Percentiles rank a stretch among this genome's conserved stretches.
These are phyloP conservation scores for Cynocephalus volans DNA, from an alignment of 2,113 vertebrate genomes.

Conservation along the genomic window DNA sequence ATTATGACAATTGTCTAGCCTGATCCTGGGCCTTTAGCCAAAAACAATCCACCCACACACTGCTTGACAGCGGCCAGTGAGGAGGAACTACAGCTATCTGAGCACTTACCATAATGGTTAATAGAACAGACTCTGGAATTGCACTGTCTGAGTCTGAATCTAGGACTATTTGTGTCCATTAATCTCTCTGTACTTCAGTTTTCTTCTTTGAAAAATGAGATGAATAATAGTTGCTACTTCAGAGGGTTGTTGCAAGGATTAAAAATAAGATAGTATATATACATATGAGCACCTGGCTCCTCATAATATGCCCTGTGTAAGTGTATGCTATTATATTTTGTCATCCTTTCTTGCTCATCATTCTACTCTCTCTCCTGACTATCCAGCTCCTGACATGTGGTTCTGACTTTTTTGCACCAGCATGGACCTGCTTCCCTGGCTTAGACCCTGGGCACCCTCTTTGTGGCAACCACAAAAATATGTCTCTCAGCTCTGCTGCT, in stretches of 20 bases:
- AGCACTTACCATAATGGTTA: not conserved
- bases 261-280: not conserved
- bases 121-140: not conserved
- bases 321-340: not conserved
- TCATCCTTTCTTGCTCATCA: not conserved
- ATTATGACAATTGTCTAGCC: not conserved
- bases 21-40: not conserved
- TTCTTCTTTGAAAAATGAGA: not conserved
- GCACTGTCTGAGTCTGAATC: not conserved
- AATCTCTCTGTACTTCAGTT: not conserved
- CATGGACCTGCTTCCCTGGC: not conserved
- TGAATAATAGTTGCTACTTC: not conserved
- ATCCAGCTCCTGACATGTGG: not conserved
- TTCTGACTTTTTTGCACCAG: not conserved
- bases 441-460: not conserved
- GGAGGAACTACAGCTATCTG: not conserved
- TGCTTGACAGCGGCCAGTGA: not conserved
- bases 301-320: fast-evolving
- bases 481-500: not conserved
- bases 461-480: not conserved
- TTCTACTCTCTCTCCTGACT: not conserved
- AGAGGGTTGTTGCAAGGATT: not conserved
- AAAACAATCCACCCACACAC: not conserved
- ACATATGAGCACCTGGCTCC: not conserved
- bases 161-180: not conserved